Base-by-base conservation (phyloP, 2,888 invertebrate genomes). In the Meandrusa payeni region DNA sequence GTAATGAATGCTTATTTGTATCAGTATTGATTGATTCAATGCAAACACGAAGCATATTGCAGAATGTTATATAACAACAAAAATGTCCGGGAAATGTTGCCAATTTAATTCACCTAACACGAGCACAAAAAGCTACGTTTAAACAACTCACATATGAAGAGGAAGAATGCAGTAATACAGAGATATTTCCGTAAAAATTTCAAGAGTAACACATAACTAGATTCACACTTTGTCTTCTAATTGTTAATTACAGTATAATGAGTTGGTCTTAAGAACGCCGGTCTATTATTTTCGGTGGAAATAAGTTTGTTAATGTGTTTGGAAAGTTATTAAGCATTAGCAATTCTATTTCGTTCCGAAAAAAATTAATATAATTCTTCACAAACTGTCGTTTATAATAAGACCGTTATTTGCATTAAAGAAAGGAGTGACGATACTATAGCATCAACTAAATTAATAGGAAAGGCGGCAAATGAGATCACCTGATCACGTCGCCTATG, bases 321-420 rank as follows among this genome's bases (percentile, higher is more conserved):
- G 28, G 43, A 45, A 45, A 45, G 44, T 45, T 45, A 34, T 39
- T 45, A 34, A 39, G 44, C 44, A 45, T 40, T 34, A 34, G 9
- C 11, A 15, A 29, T 17, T 13, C 7, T 9, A 9, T 19, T 32
- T 12, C 26, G n/a, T 26, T 26, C 13, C 23, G 7, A 4, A n/a
- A 29, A 31, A 13, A 13, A 26, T 11, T 27, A 13, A 26, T 24
- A 41, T 27, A 19, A 20, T 27, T 33, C 7, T n/a, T 3, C 19
- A 19, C n/a, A 43, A 36, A 27, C 22, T 32, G 31, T 31, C 11
- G 13, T 32, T 32, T 27, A 22, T 12, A 27, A 5, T 0, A 5
- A 10, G 11, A 19, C 15, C 4, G 2, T 15, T n/a, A 41, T 28
- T 41, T 15, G n/a, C 34, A 41, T 41, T 12, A 34, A 28, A 1